phyloP scores from a whole-genome alignment of 2,888 invertebrate genomes.

The Hemithea aestivaria region DNA sequence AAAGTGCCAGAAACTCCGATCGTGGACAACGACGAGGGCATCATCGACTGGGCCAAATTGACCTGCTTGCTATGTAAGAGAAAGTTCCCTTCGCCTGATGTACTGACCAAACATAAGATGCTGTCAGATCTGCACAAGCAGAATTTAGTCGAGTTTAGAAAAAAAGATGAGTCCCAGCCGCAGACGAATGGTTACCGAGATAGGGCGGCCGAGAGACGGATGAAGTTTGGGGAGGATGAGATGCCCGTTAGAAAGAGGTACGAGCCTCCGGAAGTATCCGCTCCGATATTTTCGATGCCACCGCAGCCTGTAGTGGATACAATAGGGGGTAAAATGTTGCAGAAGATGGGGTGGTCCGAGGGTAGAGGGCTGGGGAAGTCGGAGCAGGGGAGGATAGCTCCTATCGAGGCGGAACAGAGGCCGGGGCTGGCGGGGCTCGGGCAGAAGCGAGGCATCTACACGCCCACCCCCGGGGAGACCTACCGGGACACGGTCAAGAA shows the following conservation, averaged over 20 bases:
- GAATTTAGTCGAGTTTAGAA: constrained; percentile 82
- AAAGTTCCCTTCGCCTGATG: constrained; percentile 94
- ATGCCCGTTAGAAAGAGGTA: constrained; percentile 75
- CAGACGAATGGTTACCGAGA: constrained; percentile 87
- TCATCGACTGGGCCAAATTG: constrained; percentile 92
- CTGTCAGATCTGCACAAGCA: constrained; percentile 97
- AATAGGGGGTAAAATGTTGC: constrained; percentile 95
- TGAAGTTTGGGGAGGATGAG: constrained; percentile 95
- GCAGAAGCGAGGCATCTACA: constrained; percentile 87
- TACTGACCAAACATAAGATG: constrained; percentile 93
- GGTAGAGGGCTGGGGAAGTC: constrained; percentile 96
- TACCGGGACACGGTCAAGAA: constrained; percentile 95
- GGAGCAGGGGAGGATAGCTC: constrained; percentile 95
- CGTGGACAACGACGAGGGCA: constrained; percentile 85
- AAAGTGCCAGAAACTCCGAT: constrained; percentile 66
- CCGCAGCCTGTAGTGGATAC: constrained; percentile 90
- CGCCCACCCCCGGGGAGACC: constrained; percentile 89
- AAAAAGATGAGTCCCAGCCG: constrained; percentile 54
- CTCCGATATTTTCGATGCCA: constrained; percentile 75
- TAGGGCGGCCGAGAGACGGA: constrained; percentile 95
- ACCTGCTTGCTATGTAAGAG: constrained; percentile 97
- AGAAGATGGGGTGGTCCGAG: constrained; percentile 99
- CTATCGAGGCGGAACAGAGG: constrained; percentile 88
- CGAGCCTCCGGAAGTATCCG: constrained; percentile 45
- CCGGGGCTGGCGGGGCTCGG: constrained; percentile 91